These are phyloP conservation scores for Ctenomys sociabilis DNA, from an alignment of 2,113 vertebrate genomes.

Conservation along the genomic window DNA sequence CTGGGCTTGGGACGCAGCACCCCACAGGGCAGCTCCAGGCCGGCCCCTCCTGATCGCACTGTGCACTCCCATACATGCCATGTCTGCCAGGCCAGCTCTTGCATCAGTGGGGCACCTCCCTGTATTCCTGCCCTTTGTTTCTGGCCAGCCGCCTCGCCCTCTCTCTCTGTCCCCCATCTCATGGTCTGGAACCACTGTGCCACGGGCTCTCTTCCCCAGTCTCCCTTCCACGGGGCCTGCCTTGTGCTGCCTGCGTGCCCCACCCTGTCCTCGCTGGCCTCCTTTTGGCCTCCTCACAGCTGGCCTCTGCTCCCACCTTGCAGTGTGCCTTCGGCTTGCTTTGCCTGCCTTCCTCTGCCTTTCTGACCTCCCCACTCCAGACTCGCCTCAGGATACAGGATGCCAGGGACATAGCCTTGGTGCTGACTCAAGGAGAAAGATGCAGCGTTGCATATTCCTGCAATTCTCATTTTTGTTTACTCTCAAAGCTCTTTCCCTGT, in stretches of 20 bases:
- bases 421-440: conserved; percentile 72
- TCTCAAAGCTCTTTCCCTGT: conserved; percentile 39
- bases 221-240: neutral
- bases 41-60: neutral
- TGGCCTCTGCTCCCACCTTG: neutral
- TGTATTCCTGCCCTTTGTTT: neutral
- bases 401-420: neutral
- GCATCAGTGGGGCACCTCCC: neutral
- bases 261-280: neutral
- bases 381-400: neutral
- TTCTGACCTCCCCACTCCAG: neutral
- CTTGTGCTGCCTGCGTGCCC: neutral
- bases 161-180: neutral
- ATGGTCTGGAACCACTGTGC: neutral
- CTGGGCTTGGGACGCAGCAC: neutral
- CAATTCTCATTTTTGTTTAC: conserved; percentile 64
- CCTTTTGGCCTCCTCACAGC: neutral
- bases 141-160: neutral
- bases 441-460: conserved; percentile 32
- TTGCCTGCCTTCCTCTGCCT: neutral
- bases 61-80: too few relatives aligned
- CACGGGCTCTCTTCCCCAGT: neutral
- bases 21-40: neutral
- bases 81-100: neutral
- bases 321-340: neutral